Conservation (phyloP, 2,113 vertebrate genomes). For the Stictonetta naevosa region DNA sequence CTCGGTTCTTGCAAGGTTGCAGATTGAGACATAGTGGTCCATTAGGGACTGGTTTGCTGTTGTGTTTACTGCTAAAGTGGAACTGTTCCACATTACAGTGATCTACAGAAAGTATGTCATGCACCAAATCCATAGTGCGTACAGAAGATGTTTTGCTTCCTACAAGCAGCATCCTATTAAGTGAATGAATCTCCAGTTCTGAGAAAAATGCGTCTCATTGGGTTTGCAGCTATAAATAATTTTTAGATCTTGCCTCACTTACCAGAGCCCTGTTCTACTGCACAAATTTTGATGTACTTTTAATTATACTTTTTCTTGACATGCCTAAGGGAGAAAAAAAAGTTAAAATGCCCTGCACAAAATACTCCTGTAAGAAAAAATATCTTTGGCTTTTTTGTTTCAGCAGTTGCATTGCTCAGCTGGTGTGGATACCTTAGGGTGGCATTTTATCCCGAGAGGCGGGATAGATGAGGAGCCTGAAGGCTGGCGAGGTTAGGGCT, state of each 20-base stretch:
- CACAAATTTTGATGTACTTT: neutral
- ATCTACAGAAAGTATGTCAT: neutral
- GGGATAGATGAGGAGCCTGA: neutral
- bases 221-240: neutral
- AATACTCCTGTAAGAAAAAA: neutral
- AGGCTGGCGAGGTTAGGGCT: neutral
- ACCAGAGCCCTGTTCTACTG: neutral
- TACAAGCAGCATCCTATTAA: neutral
- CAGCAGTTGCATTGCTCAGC: neutral
- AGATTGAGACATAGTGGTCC: neutral
- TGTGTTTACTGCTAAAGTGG: neutral
- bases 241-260: neutral
- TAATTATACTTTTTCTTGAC: neutral
- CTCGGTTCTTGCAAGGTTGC: neutral
- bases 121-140: neutral
- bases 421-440: neutral
- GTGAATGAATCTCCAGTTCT: neutral
- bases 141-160: neutral
- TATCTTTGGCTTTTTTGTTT: neutral
- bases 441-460: neutral
- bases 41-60: slow-evolving; percentile 2
- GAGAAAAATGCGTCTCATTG: neutral
- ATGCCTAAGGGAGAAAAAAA: neutral
- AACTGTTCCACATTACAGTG: slow-evolving; percentile 11
- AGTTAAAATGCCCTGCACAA: neutral